Percentiles rank a stretch among this genome's conserved stretches.
Evolutionary conservation across 37 sponge, comb jelly and placozoan species (phyloP).

Genomic region (Petrosia ficiformis): DNA sequence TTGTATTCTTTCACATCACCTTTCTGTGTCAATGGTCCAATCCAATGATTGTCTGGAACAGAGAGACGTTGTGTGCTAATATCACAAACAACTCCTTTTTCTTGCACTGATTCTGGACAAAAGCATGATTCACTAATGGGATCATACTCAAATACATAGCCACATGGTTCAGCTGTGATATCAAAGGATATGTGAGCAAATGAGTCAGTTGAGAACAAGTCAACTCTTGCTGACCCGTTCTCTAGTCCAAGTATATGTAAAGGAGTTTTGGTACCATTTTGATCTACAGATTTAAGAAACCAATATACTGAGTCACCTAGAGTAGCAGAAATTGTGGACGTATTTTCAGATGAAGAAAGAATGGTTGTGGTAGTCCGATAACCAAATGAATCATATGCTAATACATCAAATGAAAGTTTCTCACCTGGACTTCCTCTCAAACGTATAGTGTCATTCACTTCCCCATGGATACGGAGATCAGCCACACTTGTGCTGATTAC

Average conservation of each 20-base stretch:
- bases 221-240: neutral
- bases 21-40: conserved; percentile 3
- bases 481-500: neutral
- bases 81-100: neutral
- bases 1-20: neutral
- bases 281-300: neutral
- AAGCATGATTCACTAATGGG: neutral
- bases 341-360: neutral
- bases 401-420: neutral
- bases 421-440: conserved; percentile 11
- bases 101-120: conserved; percentile 1
- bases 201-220: conserved; percentile 3
- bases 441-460: neutral
- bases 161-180: neutral
- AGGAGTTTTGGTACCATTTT: neutral
- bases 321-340: neutral
- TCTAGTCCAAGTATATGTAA: conserved; percentile 5
- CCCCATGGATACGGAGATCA: neutral
- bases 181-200: neutral
- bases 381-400: neutral
- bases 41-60: conserved; percentile 10
- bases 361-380: conserved; percentile 1
- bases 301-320: neutral
- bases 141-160: conserved; percentile 24
- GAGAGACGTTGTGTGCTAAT: neutral